Conservation (phyloP, 2,113 vertebrate species). For the Cynopterus brachyotis region DNA sequence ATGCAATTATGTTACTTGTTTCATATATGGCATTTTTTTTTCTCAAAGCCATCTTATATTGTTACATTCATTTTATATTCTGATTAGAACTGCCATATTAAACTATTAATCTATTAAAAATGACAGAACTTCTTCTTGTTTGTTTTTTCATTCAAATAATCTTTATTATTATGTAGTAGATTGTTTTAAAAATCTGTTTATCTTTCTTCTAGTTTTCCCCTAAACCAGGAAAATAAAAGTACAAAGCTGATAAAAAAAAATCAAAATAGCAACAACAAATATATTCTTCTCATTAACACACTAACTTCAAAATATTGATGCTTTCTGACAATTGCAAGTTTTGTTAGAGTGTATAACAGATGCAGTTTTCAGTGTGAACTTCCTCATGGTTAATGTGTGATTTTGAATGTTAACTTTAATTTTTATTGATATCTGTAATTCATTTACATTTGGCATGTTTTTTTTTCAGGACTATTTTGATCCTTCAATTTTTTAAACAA, state of each 20-base stretch:
- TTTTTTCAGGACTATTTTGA: conserved; percentile 13
- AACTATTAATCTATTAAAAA: not conserved
- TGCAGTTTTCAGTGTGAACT: not conserved
- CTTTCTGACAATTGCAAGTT: too few relatives aligned
- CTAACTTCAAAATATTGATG: too few relatives aligned
- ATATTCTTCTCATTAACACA: too few relatives aligned
- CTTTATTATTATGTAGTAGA: too few relatives aligned
- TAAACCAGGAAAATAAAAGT: too few relatives aligned
- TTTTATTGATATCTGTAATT: conserved; percentile 6
- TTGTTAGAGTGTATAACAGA: too few relatives aligned
- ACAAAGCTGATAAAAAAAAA: too few relatives aligned
- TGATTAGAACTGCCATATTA: conserved; percentile 60
- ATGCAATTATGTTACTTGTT: not conserved
- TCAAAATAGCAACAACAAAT: too few relatives aligned
- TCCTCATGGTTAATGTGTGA: not conserved
- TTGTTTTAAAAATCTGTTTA: too few relatives aligned
- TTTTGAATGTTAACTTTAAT: conserved; percentile 22
- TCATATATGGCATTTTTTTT: conserved; percentile 47
- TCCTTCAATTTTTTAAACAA: not conserved
- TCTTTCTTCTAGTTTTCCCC: too few relatives aligned
- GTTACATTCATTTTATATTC: conserved; percentile 61
- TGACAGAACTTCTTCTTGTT: not conserved
- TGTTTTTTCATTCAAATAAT: too few relatives aligned
- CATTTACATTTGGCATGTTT: not conserved
- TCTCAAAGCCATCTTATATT: not conserved